Evolutionary conservation across 2,797 vertebrate species (phyloP), one percentile per base, ranked within the genome.

Genomic region (Poecilia picta): DNA sequence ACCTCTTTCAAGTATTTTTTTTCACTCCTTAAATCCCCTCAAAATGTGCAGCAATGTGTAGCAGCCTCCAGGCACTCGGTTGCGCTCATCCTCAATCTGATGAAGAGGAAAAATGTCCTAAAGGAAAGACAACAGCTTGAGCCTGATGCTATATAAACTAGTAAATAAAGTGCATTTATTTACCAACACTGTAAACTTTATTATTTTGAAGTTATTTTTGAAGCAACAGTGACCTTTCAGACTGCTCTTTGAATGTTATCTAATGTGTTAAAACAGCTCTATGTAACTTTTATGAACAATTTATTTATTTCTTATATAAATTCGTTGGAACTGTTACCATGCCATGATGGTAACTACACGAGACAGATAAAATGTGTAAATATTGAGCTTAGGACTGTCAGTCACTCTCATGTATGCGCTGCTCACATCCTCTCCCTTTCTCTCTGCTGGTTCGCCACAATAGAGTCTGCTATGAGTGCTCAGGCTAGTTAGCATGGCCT

Each of bases 151-250:
- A 31, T 10, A 51, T 10, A 73, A 12, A 39, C 31, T 2, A 49
- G 23, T 18, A 47, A 36, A 28, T 15, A 10, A 62, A 23, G 10
- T 74, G 41, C 13, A 39, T 49, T 20, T 36, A 39, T 73, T 76
- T 47, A 76, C 39, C 41, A 31, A 66, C n/a, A 33, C 39, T 72
- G 55, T 25, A 59, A 43, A 11, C 13, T 49, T 20, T 20, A 49
- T 49, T 7, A 20, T 23, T 51, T 23, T 23, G 49, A 51, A 51
- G 49, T 51, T 23, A 8, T 8, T 51, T 51, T 51, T 51, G 18
- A 49, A 49, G 51, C 7, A 53, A 73, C 75, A 64, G 53, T 84
- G 82, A 81, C 72, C n/a, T 81, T 78, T 72, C 43, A 68, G 68
- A 1, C 68, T 28, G 78, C 77, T 46, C 18, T 82, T 36, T 6